Evolutionary conservation across 2,797 vertebrate genomes (phyloP), one percentile per base, ranked within the genome.

Genomic region (Sphenodon punctatus): DNA sequence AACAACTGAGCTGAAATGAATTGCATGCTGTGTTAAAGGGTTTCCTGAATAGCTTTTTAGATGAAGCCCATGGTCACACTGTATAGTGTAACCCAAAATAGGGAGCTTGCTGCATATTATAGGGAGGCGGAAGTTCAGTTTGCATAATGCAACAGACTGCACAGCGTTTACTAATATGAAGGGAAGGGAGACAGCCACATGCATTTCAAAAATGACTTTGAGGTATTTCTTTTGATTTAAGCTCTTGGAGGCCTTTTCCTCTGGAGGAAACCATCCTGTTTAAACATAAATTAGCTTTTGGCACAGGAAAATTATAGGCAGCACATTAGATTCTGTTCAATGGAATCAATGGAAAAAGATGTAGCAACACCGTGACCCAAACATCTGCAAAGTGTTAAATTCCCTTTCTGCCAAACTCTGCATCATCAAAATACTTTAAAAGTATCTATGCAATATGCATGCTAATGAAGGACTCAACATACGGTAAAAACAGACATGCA

Each of bases 101-200:
- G 66, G 77, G 86, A 89, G 85, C 74, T 59, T 55, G 66, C 66
- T 82, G 79, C 41, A 75, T 30, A 4, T 55, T 71, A 25, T 55
- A 72, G 66, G 61, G 38, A 73, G 59, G 78, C 17, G 69, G 41
- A 70, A 70, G 75, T 65, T 79, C n/a, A 75, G 36, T 59, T 88
- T 89, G 76, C 82, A 77, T 89, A 87, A 89, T 89, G 82, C 88
- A 92, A 90, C 78, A 86, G 75, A 42, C 78, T 90, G n/a, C 49
- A 41, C 27, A 73, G 82, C 81, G 81, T 75, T 73, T 41, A 5
- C 70, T 82, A 70, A 43, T 55, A 45, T n/a, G 10, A 81, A 27
- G 56, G 73, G 78, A 58, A 13, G 58, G 41, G 32, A 55, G 17
- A 66, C 3, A 30, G 74, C 80, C 76, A 49, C 68, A 66, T 70